Evolutionary conservation across 1,140 invertebrate genomes (phyloP).

Genomic region (Drosophila sucinea): DNA sequence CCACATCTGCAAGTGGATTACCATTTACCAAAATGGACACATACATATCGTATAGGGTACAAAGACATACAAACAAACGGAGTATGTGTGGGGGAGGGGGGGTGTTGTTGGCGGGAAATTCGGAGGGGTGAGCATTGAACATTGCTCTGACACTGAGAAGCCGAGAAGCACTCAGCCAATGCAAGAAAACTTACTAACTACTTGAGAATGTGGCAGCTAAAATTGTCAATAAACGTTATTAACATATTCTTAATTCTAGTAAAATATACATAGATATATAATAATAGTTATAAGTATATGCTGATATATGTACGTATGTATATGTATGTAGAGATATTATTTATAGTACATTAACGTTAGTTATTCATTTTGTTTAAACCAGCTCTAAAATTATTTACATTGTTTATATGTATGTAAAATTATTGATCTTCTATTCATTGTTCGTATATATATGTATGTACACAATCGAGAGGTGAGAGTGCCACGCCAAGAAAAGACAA

Average conservation of each 20-base stretch:
- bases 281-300: slow-evolving; percentile 27
- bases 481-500: slow-evolving; percentile 62
- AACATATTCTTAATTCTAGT: slow-evolving; percentile 26
- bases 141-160: neutral
- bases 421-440: slow-evolving; percentile 1
- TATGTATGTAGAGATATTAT: neutral
- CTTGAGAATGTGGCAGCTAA: slow-evolving; percentile 71
- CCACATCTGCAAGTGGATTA: slow-evolving; percentile 91
- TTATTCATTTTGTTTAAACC: slow-evolving; percentile 33
- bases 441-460: slow-evolving; percentile 40
- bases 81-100: neutral
- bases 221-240: slow-evolving; percentile 28
- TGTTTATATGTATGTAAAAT: slow-evolving; percentile 39
- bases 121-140: neutral
- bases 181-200: slow-evolving; percentile 77
- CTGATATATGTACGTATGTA: neutral
- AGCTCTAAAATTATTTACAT: slow-evolving; percentile 67
- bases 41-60: slow-evolving; percentile 20
- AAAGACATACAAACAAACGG: neutral
- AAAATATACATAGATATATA: slow-evolving; percentile 10
- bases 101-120: neutral
- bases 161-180: slow-evolving; percentile 50
- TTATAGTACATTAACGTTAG: slow-evolving; percentile 51
- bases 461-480: slow-evolving; percentile 60
- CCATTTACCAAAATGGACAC: slow-evolving; percentile 57